These are phyloP conservation scores for Gryllus longicercus DNA, from an alignment of 2,888 invertebrate genomes.

Conservation along the genomic window DNA sequence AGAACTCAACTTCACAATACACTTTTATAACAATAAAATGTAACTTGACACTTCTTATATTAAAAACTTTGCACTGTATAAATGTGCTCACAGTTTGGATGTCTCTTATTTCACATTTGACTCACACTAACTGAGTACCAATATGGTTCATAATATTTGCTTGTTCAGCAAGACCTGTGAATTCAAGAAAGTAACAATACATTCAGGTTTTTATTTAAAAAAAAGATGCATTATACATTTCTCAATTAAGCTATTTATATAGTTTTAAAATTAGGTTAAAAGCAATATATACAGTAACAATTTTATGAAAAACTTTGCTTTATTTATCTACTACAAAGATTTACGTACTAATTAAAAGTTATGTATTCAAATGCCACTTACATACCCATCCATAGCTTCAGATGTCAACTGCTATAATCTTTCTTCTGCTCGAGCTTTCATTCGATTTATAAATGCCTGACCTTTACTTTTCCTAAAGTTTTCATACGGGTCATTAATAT, in stretches of 20 bases:
- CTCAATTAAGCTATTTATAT: too few species aligned
- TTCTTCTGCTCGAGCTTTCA: conserved; percentile 86
- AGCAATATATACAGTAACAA: too few species aligned
- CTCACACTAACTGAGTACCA: background rate
- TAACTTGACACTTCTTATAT: background rate
- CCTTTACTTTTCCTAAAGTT: conserved; percentile 95
- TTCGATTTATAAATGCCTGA: conserved; percentile 88
- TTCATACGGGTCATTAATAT: conserved; percentile 92
- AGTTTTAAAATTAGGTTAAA: too few species aligned
- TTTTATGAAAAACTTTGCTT: too few species aligned
- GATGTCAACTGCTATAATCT: conserved; percentile 41
- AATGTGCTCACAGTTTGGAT: background rate
- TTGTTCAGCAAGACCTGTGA: background rate
- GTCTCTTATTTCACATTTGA: background rate
- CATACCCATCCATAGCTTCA: conserved; percentile 24
- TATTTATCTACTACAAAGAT: too few species aligned
- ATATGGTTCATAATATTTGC: background rate
- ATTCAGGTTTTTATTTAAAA: background rate
- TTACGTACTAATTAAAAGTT: too few species aligned
- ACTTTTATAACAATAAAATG: conserved; percentile 17
- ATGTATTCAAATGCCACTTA: background rate
- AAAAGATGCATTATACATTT: too few species aligned
- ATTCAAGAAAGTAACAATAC: too few species aligned
- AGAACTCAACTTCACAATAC: background rate
- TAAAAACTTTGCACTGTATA: conserved; percentile 17